A percentile compares a stretch with the other conserved stretches of the same genome.
These are phyloP conservation scores for Stenurella melanura DNA, from an alignment of 2,888 invertebrate species.

Conservation along the genomic window DNA sequence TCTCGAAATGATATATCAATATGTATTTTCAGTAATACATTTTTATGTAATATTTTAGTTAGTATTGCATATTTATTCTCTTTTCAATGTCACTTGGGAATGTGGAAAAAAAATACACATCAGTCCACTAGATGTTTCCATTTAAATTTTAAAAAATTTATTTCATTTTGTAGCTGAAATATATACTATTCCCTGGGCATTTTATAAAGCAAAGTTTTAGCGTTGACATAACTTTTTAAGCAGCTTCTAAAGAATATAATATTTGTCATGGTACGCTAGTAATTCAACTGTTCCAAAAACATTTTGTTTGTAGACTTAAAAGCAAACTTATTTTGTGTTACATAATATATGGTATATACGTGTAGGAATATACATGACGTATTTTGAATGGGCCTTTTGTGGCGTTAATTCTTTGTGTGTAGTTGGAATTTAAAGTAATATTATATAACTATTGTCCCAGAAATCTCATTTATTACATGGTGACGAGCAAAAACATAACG, in stretches of 20 bases:
- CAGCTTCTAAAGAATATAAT: neutral
- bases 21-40: too few species aligned
- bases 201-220: too few species aligned
- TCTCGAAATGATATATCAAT: too few species aligned
- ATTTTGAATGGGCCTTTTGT: conserved; percentile 9
- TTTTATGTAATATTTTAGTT: too few species aligned
- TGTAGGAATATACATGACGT: neutral
- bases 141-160: too few species aligned
- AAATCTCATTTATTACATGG: conserved; percentile 18
- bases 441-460: neutral
- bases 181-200: too few species aligned
- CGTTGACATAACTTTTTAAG: too few species aligned
- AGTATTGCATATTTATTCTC: too few species aligned
- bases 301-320: neutral
- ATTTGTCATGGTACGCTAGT: neutral
- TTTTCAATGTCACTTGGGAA: too few species aligned
- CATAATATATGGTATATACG: neutral
- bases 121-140: too few species aligned
- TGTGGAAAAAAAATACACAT: too few species aligned
- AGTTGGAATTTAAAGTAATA: conserved; percentile 21
- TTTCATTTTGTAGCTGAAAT: too few species aligned
- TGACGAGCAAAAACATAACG: conserved; percentile 21
- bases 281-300: neutral
- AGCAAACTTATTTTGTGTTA: neutral
- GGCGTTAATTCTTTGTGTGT: conserved; percentile 12